Evolutionary conservation across 2,113 vertebrate species (phyloP).

Genomic region (Xyliphius kryptos): DNA sequence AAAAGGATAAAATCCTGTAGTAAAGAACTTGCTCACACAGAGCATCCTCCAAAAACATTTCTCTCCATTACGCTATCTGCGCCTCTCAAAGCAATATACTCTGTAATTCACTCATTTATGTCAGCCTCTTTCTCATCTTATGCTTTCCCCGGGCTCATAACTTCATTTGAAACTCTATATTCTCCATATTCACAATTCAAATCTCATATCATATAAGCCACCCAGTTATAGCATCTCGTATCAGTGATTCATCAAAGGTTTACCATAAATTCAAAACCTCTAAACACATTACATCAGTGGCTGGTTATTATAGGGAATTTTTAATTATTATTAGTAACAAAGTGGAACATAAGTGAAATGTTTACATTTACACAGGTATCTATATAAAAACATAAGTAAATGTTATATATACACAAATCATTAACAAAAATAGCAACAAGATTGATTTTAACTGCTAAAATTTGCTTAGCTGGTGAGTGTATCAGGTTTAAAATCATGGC

Average conservation of each 20-base stretch:
- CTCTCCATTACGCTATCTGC: background rate
- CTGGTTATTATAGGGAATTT: background rate
- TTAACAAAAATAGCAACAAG: too few species aligned
- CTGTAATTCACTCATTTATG: background rate
- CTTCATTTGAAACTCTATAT: background rate
- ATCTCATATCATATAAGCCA: conserved; percentile 11
- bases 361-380: too few species aligned
- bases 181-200: conserved; percentile 13
- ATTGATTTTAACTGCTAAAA: too few species aligned
- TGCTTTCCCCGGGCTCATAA: background rate
- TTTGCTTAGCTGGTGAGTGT: too few species aligned
- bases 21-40: too few species aligned
- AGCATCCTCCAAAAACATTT: background rate
- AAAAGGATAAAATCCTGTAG: too few species aligned
- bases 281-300: conserved; percentile 6
- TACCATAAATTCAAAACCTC: conserved; percentile 9
- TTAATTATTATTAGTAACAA: too few species aligned
- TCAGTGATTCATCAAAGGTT: conserved; percentile 4
- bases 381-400: too few species aligned
- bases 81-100: conserved; percentile 1
- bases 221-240: conserved; percentile 10
- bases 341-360: too few species aligned
- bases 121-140: too few species aligned
- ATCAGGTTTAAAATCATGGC: too few species aligned
- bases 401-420: too few species aligned